Conservation (phyloP, 2,113 vertebrate genomes). For the Columbina picui region DNA sequence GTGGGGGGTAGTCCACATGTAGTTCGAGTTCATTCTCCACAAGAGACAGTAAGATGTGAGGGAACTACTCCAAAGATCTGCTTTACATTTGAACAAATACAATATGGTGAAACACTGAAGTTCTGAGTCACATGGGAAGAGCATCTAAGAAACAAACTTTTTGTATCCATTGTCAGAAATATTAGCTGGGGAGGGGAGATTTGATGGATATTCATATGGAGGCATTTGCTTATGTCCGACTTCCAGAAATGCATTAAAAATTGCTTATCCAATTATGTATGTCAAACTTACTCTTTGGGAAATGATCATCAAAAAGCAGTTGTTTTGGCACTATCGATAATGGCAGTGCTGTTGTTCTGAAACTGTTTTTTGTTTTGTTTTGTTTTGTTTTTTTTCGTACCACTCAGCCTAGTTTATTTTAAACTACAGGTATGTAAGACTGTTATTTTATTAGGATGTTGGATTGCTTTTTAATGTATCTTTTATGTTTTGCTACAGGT, state of each 20-base stretch:
- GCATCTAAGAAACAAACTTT: background rate
- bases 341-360: background rate
- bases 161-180: background rate
- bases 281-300: background rate
- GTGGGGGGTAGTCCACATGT: background rate
- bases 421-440: background rate
- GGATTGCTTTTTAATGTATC: background rate
- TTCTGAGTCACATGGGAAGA: background rate
- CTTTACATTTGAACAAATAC: background rate
- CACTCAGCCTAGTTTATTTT: background rate
- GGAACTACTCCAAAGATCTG: background rate
- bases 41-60: background rate
- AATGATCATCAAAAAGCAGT: background rate
- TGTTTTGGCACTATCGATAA: background rate
- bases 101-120: background rate
- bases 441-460: background rate
- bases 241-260: background rate
- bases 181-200: accelerated
- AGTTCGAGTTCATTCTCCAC: background rate
- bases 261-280: background rate
- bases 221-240: background rate
- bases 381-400: background rate
- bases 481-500: background rate
- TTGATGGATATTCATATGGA: background rate
- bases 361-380: too few relatives aligned